A percentile compares a stretch with the other conserved stretches of the same genome.
Conservation (phyloP, 2,888 invertebrate genomes). For the Caradrina kadenii region DNA sequence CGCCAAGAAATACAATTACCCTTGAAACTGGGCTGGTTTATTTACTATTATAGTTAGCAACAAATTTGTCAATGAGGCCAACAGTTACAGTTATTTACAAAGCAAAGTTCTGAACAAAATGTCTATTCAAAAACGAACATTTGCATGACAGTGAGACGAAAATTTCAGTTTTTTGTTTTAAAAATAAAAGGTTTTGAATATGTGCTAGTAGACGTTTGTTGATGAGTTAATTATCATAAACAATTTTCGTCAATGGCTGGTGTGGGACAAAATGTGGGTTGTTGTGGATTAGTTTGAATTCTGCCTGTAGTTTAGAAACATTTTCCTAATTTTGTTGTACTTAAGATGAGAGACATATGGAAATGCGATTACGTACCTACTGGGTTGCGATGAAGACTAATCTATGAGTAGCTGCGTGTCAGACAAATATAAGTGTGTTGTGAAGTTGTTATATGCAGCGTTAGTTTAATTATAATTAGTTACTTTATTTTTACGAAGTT, state of each 20-base stretch:
- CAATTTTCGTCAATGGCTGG: constrained; percentile 53
- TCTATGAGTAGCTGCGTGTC: background rate
- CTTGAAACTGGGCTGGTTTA: constrained; percentile 54
- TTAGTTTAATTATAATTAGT: background rate
- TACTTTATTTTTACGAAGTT: background rate
- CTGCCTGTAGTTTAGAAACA: constrained; percentile 31
- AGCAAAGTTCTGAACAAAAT: constrained; percentile 42
- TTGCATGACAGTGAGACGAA: constrained; percentile 60
- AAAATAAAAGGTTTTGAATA: constrained; percentile 51
- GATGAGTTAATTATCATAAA: constrained; percentile 58
- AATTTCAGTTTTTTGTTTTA: constrained; percentile 52
- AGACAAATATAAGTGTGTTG: background rate
- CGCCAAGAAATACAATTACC: constrained; percentile 50
- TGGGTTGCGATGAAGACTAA: background rate
- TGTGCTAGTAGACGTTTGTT: constrained; percentile 42
- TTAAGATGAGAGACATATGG: constrained; percentile 34
- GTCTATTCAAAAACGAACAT: constrained; percentile 48
- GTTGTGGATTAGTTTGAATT: constrained; percentile 31
- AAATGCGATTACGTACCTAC: constrained; percentile 17
- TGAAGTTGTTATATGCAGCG: background rate
- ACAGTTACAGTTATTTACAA: constrained; percentile 55
- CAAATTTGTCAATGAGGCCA: constrained; percentile 49
- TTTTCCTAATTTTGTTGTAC: constrained; percentile 30
- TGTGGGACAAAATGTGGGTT: constrained; percentile 42
- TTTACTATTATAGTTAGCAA: constrained; percentile 53